Percentiles rank a stretch among this genome's conserved stretches.
Evolutionary conservation across 2,888 invertebrate genomes (phyloP).

Genomic region (Drosophila aldrichi): DNA sequence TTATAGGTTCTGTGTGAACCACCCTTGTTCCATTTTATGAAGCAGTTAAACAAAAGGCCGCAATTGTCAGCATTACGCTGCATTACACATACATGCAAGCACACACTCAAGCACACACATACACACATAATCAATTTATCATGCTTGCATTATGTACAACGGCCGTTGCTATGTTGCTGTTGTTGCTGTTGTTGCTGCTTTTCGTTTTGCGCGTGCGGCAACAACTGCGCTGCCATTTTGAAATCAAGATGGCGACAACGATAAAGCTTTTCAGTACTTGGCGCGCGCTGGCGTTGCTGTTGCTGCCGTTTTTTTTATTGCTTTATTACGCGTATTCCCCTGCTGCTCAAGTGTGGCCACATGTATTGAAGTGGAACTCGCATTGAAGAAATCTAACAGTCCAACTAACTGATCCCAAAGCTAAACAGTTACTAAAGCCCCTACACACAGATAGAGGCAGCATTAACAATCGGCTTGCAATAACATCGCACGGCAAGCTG

Average conservation of each 20-base stretch:
- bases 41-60: constrained; percentile 4
- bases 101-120: constrained; percentile 3
- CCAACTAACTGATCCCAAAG: constrained; percentile 51
- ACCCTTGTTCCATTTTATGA: constrained; percentile 6
- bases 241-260: constrained; percentile 72
- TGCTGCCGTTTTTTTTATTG: constrained; percentile 23
- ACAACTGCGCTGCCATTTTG: constrained; percentile 68
- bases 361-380: constrained; percentile 25
- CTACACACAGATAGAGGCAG: constrained; percentile 13
- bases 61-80: constrained; percentile 3
- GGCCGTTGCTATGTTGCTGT: constrained; percentile 13
- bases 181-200: constrained; percentile 18
- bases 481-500: constrained; percentile 32
- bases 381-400: constrained; percentile 1
- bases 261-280: constrained; percentile 55
- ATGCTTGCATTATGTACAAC: constrained; percentile 17
- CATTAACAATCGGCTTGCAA: constrained; percentile 48
- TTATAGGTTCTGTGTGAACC: background rate
- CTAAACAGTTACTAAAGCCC: constrained; percentile 44
- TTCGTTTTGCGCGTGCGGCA: constrained; percentile 38
- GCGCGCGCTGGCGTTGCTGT: constrained; percentile 15
- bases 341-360: constrained; percentile 27
- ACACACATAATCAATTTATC: constrained; percentile 10
- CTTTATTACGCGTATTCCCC: constrained; percentile 11
- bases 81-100: constrained; percentile 1